phyloP scores from a whole-genome alignment of 2,113 vertebrate genomes.

The Pygoscelis antarcticus region DNA sequence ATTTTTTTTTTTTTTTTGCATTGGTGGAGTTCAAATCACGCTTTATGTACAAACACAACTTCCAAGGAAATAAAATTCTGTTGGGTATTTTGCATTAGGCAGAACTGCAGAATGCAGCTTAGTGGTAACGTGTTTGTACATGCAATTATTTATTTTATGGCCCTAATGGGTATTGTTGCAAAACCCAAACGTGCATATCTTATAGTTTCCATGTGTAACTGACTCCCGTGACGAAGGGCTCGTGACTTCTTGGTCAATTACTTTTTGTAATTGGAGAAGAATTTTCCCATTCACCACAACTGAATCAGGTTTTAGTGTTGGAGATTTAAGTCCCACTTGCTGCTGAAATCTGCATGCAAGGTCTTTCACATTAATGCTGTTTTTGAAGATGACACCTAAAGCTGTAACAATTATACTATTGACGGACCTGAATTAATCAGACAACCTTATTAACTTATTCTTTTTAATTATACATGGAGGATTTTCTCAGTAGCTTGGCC shows the following conservation, averaged over 20 bases:
- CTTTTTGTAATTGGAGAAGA: background rate
- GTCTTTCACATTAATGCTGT: background rate
- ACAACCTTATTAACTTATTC: background rate
- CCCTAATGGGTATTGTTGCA: background rate
- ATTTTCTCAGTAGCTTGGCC: background rate
- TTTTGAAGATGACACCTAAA: background rate
- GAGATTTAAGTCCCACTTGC: background rate
- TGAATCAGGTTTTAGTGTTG: background rate
- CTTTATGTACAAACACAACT: background rate
- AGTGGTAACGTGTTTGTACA: background rate
- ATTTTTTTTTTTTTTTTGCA: background rate
- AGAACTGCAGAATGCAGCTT: background rate
- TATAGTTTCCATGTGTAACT: background rate
- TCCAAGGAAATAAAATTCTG: background rate
- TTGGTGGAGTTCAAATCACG: background rate
- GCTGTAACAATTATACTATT: background rate
- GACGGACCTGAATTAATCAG: background rate
- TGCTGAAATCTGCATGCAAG: background rate
- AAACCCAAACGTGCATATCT: background rate
- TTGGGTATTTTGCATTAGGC: background rate
- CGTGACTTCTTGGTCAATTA: background rate
- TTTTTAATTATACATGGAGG: background rate
- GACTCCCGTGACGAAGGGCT: background rate
- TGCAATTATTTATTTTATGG: background rate
- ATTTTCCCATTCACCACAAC: background rate